Evolutionary conservation across 2,888 invertebrate genomes (phyloP).

Genomic region (Rhorus exstirpatorius): DNA sequence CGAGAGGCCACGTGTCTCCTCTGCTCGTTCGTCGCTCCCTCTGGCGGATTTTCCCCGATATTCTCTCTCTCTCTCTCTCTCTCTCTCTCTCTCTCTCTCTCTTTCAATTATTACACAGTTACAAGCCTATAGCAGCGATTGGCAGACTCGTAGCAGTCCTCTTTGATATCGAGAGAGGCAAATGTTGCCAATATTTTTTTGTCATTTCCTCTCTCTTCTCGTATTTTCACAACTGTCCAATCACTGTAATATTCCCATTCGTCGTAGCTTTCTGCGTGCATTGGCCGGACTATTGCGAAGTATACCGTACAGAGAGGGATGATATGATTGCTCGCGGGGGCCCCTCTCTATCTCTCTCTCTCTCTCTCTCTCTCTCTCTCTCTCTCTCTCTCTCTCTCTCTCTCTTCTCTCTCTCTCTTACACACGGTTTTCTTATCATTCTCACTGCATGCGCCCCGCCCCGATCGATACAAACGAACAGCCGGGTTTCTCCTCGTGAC

Average conservation of each 20-base stretch:
- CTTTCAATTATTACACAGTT: too few relatives aligned
- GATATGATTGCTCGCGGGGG: neutral
- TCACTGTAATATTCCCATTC: neutral
- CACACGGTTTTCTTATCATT: conserved; percentile 85
- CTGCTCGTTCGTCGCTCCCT: neutral
- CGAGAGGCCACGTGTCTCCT: conserved; percentile 54
- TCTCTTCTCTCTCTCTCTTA: neutral
- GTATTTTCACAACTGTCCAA: neutral
- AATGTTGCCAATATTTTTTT: neutral
- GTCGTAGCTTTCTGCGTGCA: neutral
- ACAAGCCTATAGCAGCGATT: too few relatives aligned
- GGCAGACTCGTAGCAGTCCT: too few relatives aligned
- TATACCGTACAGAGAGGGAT: too few relatives aligned
- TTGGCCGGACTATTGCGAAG: neutral
- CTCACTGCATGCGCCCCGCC: conserved; percentile 87
- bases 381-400: too few relatives aligned
- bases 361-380: too few relatives aligned
- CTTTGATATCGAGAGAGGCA: neutral
- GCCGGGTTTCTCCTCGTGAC: conserved; percentile 68
- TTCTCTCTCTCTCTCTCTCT: neutral
- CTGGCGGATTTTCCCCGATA: neutral
- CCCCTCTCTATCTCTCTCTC: too few relatives aligned
- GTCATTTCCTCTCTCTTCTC: neutral
- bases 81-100: too few relatives aligned
- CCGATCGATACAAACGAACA: conserved; percentile 84